A percentile compares a stretch with the other conserved stretches of the same genome.
Conservation (phyloP, 2,113 vertebrate genomes). For the Cyprinus carpio region DNA sequence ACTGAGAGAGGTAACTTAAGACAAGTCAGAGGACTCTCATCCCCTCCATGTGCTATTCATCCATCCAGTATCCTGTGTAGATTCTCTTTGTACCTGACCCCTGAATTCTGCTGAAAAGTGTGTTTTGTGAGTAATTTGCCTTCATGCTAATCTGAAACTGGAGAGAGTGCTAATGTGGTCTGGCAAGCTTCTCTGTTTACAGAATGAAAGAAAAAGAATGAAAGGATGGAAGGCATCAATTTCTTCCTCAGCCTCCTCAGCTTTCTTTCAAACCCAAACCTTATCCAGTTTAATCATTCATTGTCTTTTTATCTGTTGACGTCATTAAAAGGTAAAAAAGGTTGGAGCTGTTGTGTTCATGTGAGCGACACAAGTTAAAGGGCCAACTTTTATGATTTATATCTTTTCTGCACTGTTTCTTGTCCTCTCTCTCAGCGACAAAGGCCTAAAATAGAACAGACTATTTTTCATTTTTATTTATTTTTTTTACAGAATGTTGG, state of each 20-base stretch:
- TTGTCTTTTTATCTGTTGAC: not conserved
- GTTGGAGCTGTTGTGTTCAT: not conserved
- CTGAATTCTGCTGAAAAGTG: not conserved
- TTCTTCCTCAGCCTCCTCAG: not conserved
- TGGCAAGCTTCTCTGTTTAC: constrained; percentile 11
- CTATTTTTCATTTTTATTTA: no score
- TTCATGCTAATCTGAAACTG: constrained; percentile 4
- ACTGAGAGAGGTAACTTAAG: not conserved
- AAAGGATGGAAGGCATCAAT: not conserved
- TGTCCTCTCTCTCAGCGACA: not conserved
- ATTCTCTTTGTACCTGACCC: not conserved
- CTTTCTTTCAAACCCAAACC: not conserved
- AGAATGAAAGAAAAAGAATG: not conserved
- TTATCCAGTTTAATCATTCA: not conserved
- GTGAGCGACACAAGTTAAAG: not conserved
- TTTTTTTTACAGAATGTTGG: not conserved
- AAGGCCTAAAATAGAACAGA: not conserved
- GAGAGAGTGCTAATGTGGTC: not conserved
- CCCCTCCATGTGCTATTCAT: not conserved
- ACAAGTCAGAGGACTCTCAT: not conserved
- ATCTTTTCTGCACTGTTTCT: not conserved
- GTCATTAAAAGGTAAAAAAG: not conserved
- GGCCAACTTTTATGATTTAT: not conserved
- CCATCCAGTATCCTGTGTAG: not conserved
- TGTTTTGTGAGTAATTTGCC: constrained; percentile 17